These are phyloP conservation scores for Rotaria socialis DNA, from an alignment of 2,888 invertebrate species.

Conservation along the genomic window DNA sequence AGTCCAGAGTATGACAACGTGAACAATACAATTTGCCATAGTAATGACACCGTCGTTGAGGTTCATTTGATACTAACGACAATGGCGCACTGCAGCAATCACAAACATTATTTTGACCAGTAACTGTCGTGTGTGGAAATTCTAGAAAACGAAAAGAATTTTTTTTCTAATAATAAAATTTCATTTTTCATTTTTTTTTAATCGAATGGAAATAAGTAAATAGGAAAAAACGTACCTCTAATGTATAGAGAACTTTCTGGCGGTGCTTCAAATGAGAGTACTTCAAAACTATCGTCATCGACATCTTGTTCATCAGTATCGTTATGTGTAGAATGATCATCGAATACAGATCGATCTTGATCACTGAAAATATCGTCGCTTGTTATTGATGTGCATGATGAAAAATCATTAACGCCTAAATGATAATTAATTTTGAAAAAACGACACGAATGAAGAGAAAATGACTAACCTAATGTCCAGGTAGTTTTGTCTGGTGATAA, in stretches of 20 bases:
- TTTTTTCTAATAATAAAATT: neutral
- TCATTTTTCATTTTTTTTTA: too few species aligned
- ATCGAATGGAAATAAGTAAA: neutral
- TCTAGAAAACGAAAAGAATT: neutral
- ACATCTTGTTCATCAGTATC: too few species aligned
- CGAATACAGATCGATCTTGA: neutral
- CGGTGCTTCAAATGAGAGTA: neutral
- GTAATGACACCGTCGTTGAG: neutral
- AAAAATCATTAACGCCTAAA: neutral
- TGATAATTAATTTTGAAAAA: neutral
- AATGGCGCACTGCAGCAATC: neutral
- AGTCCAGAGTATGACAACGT: neutral
- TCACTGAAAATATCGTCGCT: neutral
- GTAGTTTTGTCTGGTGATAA: neutral
- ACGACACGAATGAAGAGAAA: neutral
- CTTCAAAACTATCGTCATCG: constrained; percentile 6
- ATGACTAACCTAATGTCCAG: neutral
- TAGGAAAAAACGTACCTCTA: neutral
- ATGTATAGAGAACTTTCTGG: neutral
- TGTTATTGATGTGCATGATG: neutral
- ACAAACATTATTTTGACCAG: neutral
- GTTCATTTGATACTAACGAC: neutral
- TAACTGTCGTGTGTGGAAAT: neutral
- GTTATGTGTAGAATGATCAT: neutral
- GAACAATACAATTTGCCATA: constrained; percentile 16